phyloP scores from a whole-genome alignment of 2,888 invertebrate genomes.

The Polyommatus iphigenia region DNA sequence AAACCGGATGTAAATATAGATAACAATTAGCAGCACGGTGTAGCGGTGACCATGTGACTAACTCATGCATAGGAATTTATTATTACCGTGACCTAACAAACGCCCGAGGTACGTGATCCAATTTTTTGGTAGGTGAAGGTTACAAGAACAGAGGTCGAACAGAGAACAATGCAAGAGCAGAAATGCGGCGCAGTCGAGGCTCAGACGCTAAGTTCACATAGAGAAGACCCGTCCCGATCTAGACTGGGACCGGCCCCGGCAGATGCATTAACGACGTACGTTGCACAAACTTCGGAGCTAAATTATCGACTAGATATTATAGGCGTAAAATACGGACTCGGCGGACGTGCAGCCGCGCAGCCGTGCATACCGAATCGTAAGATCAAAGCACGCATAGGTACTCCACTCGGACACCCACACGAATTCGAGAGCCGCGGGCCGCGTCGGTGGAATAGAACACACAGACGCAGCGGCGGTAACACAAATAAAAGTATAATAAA shows the following conservation, averaged over 20 bases:
- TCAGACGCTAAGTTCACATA: slow-evolving; percentile 16
- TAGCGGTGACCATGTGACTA: slow-evolving; percentile 29
- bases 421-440: slow-evolving; percentile 49
- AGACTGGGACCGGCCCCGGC: slow-evolving; percentile 44
- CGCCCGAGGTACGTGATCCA: slow-evolving; percentile 45
- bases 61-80: slow-evolving; percentile 40
- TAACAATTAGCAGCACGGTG: not conserved
- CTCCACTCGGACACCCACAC: slow-evolving; percentile 74
- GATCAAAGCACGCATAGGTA: slow-evolving; percentile 80
- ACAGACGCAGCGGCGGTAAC: slow-evolving; percentile 59
- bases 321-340: slow-evolving; percentile 72
- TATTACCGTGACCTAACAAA: slow-evolving; percentile 43
- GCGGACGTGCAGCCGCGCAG: slow-evolving; percentile 73
- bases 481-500: slow-evolving; percentile 74
- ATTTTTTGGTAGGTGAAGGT: slow-evolving; percentile 44
- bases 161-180: slow-evolving; percentile 36
- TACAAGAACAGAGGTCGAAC: slow-evolving; percentile 39
- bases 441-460: slow-evolving; percentile 59
- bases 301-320: slow-evolving; percentile 77
- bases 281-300: slow-evolving; percentile 75
- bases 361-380: slow-evolving; percentile 80
- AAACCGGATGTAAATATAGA: not conserved
- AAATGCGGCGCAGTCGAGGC: not conserved
- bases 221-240: slow-evolving; percentile 39
- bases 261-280: slow-evolving; percentile 52